These are phyloP conservation scores for Tapera naevia DNA, from an alignment of 2,797 vertebrate genomes.

Conservation along the genomic window DNA sequence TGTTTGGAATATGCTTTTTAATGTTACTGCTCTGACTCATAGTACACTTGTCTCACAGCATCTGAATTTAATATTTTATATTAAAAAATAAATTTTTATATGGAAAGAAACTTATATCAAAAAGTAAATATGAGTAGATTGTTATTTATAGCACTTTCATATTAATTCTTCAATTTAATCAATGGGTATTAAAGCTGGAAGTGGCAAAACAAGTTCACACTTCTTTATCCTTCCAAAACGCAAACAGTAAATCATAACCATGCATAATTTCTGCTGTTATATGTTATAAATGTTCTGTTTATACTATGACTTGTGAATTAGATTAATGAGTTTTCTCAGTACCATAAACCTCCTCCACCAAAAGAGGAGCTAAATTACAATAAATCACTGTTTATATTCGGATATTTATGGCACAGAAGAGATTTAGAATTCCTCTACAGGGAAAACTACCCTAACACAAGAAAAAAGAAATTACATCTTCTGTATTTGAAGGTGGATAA, in stretches of 20 bases:
- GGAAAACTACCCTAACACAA: conserved; percentile 67
- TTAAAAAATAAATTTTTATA: conserved; percentile 28
- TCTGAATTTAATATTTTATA: conserved; percentile 14
- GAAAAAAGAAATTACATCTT: conserved; percentile 67
- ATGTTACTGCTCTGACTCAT: neutral
- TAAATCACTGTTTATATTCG: conserved; percentile 79
- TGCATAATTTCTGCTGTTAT: conserved; percentile 75
- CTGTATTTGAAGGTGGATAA: conserved; percentile 50
- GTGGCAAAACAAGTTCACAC: conserved; percentile 39
- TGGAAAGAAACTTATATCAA: conserved; percentile 11
- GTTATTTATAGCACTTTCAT: conserved; percentile 56
- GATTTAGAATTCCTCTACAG: conserved; percentile 72
- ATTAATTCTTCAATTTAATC: conserved; percentile 66
- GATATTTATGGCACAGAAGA: conserved; percentile 73
- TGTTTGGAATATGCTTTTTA: neutral
- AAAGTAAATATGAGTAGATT: conserved; percentile 15
- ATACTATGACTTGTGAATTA: conserved; percentile 77
- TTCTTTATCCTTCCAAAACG: conserved; percentile 70
- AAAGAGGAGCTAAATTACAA: conserved; percentile 78
- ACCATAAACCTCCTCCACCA: conserved; percentile 75
- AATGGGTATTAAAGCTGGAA: conserved; percentile 65
- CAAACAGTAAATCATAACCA: conserved; percentile 72
- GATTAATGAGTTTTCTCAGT: conserved; percentile 81
- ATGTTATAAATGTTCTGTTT: conserved; percentile 81
- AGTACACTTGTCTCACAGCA: neutral